A percentile compares a stretch with the other conserved stretches of the same genome.
phyloP scores from a whole-genome alignment of 2,797 vertebrate species.

The Myiotriccus ornatus region DNA sequence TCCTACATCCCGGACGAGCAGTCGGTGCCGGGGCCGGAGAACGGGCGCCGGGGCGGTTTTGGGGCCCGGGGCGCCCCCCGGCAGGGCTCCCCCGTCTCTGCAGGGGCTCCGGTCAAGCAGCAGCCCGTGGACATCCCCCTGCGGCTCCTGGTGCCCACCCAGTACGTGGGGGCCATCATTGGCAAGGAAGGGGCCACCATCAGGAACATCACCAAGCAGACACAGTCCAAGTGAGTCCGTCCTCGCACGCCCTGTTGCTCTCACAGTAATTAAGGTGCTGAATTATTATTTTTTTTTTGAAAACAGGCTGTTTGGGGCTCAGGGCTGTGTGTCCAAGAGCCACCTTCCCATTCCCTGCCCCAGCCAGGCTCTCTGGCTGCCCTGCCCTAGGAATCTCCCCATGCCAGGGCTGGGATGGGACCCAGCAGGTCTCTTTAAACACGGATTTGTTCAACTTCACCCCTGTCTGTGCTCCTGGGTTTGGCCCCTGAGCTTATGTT shows the following conservation, averaged over 20 bases:
- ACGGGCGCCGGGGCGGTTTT: conserved; percentile 83
- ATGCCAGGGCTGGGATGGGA: not conserved
- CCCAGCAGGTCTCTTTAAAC: rapidly evolving
- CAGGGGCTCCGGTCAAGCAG: conserved; percentile 82
- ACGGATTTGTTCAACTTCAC: not conserved
- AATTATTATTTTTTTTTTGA: not conserved
- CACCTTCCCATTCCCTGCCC: not conserved
- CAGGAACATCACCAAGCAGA: conserved; percentile 95
- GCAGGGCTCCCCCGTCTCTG: conserved; percentile 82
- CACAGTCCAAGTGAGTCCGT: conserved; percentile 90
- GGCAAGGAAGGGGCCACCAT: conserved; percentile 96
- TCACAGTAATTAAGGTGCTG: not conserved
- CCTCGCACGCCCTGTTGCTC: no score
- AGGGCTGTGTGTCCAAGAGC: not conserved
- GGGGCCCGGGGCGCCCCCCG: conserved; percentile 79
- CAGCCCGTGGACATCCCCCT: conserved; percentile 90
- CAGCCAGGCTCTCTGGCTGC: not conserved
- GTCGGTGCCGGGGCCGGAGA: conserved; percentile 82
- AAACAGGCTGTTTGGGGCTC: not conserved
- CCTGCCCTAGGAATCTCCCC: rapidly evolving
- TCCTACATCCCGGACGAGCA: conserved; percentile 93
- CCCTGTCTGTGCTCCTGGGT: rapidly evolving
- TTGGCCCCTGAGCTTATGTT: not conserved
- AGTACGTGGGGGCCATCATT: conserved; percentile 94
- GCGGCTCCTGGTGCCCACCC: conserved; percentile 90